Base-by-base conservation (phyloP, 2,113 vertebrate species). In the Mustela lutreola region DNA sequence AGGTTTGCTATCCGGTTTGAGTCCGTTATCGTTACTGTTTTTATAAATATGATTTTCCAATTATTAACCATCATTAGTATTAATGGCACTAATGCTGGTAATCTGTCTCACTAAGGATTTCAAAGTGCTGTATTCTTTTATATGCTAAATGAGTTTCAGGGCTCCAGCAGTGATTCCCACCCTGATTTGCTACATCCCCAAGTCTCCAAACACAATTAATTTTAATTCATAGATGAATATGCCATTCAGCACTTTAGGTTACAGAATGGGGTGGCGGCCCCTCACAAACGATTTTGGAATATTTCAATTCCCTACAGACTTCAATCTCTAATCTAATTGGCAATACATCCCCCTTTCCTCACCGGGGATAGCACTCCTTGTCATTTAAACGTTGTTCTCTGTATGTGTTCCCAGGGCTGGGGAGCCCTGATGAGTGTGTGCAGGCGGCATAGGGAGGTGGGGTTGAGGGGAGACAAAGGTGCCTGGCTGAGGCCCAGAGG, bases 31-130 rank as follows among this genome's bases (percentile, higher is more conserved):
- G 39, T 97, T 83, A 93, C 73, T 88, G 24, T 95, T 97, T 89
- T 96, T 93, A 96, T 94, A 97, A 97, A 96, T 96, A 96, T 83
- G 65, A 96, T 97, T 97, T 97, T 97, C 85, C 26, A 97, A 96
- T 97, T 97, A 96, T 97, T 96, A 98, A 89, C 90, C 81, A 97
- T 96, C 94, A 96, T 96, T 97, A 97, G 95, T 96, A 96, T 96
- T 98, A 96, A 94, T 95, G 92, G 80, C 65, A 53, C 97, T 96
- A 91, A 86, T 95, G 91, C 94, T 89, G 71, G 95, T 97, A 97
- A 98, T 96, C 90, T 24, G 7, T 97, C 97, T 96, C 97, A 80
- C 92, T 75, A 53, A 98, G 90, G 94, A 97, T 96, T 98, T 96
- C 94, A 94, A 97, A 96, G 89, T 93, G 91, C 88, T 42, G 24